Evolutionary conservation across 2,113 vertebrate species (phyloP), one percentile per base, ranked within the genome.

Genomic region (Brachirus orientalis): DNA sequence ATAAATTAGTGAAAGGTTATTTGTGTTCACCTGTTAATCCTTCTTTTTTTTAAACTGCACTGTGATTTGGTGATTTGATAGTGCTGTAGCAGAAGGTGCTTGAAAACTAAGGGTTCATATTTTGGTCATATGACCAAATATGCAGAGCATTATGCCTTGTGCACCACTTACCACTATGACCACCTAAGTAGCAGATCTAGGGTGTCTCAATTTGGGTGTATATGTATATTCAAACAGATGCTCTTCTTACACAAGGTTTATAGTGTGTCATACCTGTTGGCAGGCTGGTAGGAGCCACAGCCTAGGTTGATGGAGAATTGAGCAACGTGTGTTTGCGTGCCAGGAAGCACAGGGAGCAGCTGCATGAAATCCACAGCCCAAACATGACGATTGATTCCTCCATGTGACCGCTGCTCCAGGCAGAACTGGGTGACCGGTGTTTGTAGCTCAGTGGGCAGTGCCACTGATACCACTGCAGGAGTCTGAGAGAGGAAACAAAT

Each of bases 271-370:
- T 94, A 99, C 97, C 98, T 99, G 95, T 98, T 98, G 59, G 95
- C 95, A 47, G 95, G 96, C 63, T 98, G 96, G 55, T 97, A 95
- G 16, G 96, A 97, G 79, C 97, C 98, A 84, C 98, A 99, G 56
- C 98, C 98, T 47, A 99, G 89, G 86, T 98, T 98, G 89, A 99
- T 95, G 72, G 97, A 99, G 90, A 99, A 99, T 72, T 99, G 96
- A 71, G 95, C 95, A 86, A 98, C 94, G 62, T 99, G 97, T 11
- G 97, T 97, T 87, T 94, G 92, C 0, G 94, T 93, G 43, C 94
- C 92, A 64, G 97, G 95, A 2, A 98, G 92, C 67, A 97, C 93
- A 0, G 97, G 96, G 33, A 99, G 94, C 80, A 98, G 85, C 0
- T 98, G 97, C 92, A 99, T 94, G 72, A 96, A 97, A 87, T 99